phyloP scores from a whole-genome alignment of 53 echinoderm and acorn worm species.

The Holothuria scabra region DNA sequence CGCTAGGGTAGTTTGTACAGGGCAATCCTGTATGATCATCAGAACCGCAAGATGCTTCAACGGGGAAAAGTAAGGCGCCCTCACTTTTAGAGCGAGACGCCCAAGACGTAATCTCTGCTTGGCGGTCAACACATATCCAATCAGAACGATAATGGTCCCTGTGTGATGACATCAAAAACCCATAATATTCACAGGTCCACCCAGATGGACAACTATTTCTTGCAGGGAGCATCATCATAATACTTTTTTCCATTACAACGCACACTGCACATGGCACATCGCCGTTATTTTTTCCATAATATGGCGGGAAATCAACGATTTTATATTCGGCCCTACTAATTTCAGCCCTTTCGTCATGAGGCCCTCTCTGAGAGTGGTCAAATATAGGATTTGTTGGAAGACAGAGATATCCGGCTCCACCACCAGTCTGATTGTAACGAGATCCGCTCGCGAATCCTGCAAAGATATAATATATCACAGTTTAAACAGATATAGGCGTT shows the following conservation, averaged over 20 bases:
- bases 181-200: constrained; percentile 50
- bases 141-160: constrained; percentile 1
- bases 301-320: constrained; percentile 16
- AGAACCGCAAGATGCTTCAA: constrained; percentile 1
- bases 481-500: too few species aligned
- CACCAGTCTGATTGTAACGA: background rate
- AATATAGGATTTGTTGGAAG: constrained; percentile 30
- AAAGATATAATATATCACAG: background rate
- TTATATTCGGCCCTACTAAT: constrained; percentile 30
- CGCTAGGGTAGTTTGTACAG: constrained; percentile 30
- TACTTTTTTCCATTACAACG: background rate
- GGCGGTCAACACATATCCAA: constrained; percentile 40
- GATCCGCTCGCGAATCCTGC: constrained; percentile 21
- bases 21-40: constrained; percentile 27
- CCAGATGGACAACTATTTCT: background rate
- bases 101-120: constrained; percentile 18
- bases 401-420: constrained; percentile 37
- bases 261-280: constrained; percentile 48
- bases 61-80: constrained; percentile 21
- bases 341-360: constrained; percentile 8
- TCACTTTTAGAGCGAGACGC: background rate
- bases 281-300: constrained; percentile 3
- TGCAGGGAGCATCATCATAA: constrained; percentile 35
- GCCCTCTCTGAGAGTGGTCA: background rate
- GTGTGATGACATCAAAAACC: constrained; percentile 39